Conservation (phyloP, 2,888 invertebrate genomes). For the Lapara coniferarum region DNA sequence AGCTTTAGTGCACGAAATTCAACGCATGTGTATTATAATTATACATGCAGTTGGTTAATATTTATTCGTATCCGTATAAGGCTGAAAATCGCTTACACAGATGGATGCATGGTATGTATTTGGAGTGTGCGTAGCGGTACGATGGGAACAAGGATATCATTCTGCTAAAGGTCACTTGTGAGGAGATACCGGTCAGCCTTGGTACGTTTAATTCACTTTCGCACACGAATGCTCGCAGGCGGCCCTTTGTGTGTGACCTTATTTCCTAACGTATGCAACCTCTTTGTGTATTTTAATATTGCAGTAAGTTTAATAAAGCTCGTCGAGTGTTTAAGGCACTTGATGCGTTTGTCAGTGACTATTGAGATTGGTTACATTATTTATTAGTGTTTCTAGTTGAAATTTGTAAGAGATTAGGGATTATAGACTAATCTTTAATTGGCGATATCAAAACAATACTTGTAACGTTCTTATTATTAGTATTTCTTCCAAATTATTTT, state of each 20-base stretch:
- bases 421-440: too few relatives aligned
- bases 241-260: constrained; percentile 79
- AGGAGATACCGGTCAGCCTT: constrained; percentile 82
- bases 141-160: constrained; percentile 78
- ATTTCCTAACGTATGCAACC: constrained; percentile 73
- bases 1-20: background rate
- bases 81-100: constrained; percentile 36
- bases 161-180: constrained; percentile 79
- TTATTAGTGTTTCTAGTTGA: too few relatives aligned
- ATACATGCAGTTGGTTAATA: background rate
- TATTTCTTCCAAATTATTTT: too few relatives aligned
- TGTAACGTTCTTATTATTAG: too few relatives aligned
- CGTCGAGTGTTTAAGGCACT: background rate
- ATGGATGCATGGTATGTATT: constrained; percentile 53
- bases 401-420: too few relatives aligned
- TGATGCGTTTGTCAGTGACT: background rate
- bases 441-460: too few relatives aligned
- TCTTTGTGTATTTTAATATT: constrained; percentile 36
- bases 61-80: constrained; percentile 29
- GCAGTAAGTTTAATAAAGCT: background rate
- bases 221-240: constrained; percentile 60
- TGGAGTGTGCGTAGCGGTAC: constrained; percentile 58
- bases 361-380: background rate
- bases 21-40: background rate
- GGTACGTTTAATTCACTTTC: constrained; percentile 78